These are phyloP conservation scores for Ptychadena robeensis DNA, from an alignment of 2,797 vertebrate genomes.

Conservation along the genomic window DNA sequence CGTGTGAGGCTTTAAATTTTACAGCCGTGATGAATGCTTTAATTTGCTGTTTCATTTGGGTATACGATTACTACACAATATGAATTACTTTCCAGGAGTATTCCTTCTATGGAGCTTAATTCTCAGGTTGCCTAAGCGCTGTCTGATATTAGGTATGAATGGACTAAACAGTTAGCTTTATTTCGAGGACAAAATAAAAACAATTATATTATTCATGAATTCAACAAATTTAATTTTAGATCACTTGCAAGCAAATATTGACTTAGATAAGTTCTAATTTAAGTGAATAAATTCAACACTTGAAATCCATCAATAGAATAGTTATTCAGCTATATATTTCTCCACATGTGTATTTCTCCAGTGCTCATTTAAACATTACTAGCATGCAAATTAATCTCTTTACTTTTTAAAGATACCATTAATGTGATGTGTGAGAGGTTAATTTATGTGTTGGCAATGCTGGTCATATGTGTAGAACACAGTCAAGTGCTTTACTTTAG, in stretches of 20 bases:
- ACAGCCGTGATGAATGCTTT: conserved; percentile 85
- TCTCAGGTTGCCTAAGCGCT: conserved; percentile 79
- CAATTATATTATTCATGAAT: conserved; percentile 51
- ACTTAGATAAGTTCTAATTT: conserved; percentile 51
- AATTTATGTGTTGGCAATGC: background rate
- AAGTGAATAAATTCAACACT: conserved; percentile 40
- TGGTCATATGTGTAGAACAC: background rate
- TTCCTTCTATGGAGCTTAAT: conserved; percentile 81
- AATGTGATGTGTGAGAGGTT: background rate
- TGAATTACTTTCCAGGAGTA: conserved; percentile 85
- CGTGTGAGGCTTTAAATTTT: conserved; percentile 79
- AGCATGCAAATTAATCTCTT: conserved; percentile 21
- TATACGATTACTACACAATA: conserved; percentile 83
- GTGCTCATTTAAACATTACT: background rate
- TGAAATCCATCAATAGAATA: conserved; percentile 1
- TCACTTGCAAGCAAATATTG: conserved; percentile 52
- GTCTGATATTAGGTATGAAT: conserved; percentile 70
- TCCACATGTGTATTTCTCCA: conserved; percentile 10
- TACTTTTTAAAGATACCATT: background rate
- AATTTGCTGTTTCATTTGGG: conserved; percentile 84
- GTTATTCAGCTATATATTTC: conserved; percentile 12
- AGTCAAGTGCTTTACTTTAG: background rate
- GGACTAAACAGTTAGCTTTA: conserved; percentile 64
- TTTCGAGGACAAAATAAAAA: conserved; percentile 46
- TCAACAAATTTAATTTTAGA: conserved; percentile 46